Base-by-base conservation (phyloP, 2,113 vertebrate species). In the Phycodurus eques region DNA sequence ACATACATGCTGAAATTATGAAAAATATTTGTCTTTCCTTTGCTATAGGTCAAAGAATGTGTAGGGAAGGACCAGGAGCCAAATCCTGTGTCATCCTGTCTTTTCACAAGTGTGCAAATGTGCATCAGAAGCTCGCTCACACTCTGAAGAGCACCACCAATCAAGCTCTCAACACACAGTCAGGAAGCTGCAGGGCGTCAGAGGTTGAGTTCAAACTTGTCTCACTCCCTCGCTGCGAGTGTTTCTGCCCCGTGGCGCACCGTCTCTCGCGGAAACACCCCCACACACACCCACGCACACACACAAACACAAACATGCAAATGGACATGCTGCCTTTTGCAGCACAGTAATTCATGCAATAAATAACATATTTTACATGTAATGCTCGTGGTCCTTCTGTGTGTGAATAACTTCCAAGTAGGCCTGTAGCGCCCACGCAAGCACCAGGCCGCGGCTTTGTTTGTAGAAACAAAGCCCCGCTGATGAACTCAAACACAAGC, bases 121-220 rank as follows among this genome's bases (percentile, higher is more conserved):
- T 39, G 12, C 5, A 17, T 42, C 14, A 65, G 33, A 77, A 35
- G 44, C 59, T 42, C 43, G 69, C 31, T 70, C 39, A 62, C 33
- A 9, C 4, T 77, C 68, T 60, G 43, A 54, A 35, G 44, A 74
- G 62, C 76, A 77, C 79, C 65, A 46, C 43, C 63, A 47, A 46
- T 66, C 72, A 54, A 60, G 57, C 51, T 63, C 81, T 84, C 71
- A 22, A 73, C 76, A 84, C 81, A 61, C 87, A 70, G 82, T 77
- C 44, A 70, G 68, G 82, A 83, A 78, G 81, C 86, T 76, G 72
- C 73, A 62, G 76, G 70, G 70, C 20, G 78, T 87, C 81, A 53
- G 72, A 83, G 87, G 88, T 74, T 49, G 74, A 84, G 86, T 88
- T 91, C 87, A 86, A 81, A 74, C 84, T 79, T 6, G 46, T 78